Conservation (phyloP, 2,797 vertebrate species). For the Loriculus beryllinus region DNA sequence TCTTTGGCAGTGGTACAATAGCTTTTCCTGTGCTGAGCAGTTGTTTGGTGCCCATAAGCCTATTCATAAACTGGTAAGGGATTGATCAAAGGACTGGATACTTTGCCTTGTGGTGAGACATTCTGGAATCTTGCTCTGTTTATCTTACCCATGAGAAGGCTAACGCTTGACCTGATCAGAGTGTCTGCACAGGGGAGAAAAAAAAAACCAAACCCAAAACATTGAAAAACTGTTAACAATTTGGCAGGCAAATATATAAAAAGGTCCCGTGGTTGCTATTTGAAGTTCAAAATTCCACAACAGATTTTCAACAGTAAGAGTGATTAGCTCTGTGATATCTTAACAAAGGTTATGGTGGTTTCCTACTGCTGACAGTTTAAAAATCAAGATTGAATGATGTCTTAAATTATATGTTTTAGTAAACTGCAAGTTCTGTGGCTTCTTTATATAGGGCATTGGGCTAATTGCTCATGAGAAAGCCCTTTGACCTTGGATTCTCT, state of each 20-base stretch:
- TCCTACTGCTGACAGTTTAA: constrained; percentile 13
- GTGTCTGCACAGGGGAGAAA: not conserved
- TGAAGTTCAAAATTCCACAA: constrained; percentile 51
- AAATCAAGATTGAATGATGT: constrained; percentile 49
- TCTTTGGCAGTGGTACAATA: not conserved
- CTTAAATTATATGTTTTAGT: constrained; percentile 48
- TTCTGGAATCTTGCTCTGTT: constrained; percentile 56
- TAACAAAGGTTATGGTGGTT: constrained; percentile 49
- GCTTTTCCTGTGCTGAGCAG: not conserved
- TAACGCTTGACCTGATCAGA: constrained; percentile 44
- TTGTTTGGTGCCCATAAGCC: not conserved
- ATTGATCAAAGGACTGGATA: constrained; percentile 45
- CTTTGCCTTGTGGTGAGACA: constrained; percentile 47
- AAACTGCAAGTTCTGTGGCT: constrained; percentile 37
- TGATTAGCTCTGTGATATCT: constrained; percentile 33
- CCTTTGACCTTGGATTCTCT: constrained; percentile 12
- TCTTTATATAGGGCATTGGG: not conserved
- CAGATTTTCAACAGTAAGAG: constrained; percentile 39
- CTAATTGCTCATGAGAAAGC: constrained; percentile 29
- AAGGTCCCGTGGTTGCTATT: constrained; percentile 46
- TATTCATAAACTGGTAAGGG: constrained; percentile 26
- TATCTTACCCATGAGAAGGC: constrained; percentile 37
- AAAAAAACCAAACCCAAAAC: not conserved
- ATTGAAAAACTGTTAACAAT: constrained; percentile 37
- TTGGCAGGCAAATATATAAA: constrained; percentile 12